Conservation (phyloP, 1,140 invertebrate genomes). For the Anoplophora glabripennis region DNA sequence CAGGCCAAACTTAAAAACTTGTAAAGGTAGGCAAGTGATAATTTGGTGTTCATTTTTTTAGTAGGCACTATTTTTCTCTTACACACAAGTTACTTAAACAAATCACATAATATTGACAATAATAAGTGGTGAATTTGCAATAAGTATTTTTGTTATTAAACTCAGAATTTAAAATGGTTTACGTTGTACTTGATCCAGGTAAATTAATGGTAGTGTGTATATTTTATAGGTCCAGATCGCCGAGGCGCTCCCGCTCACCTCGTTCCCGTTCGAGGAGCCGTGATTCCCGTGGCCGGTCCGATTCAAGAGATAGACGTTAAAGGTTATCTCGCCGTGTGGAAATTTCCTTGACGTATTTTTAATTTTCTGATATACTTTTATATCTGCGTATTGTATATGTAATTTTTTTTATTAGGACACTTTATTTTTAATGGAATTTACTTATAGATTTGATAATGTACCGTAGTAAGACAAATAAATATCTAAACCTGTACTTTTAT, state of each 20-base stretch:
- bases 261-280: constrained; percentile 53
- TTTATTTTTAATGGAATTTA: no score
- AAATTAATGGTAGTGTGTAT: not conserved
- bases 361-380: no score
- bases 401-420: no score
- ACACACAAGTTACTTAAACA: constrained; percentile 2
- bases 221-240: constrained; percentile 54
- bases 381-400: no score
- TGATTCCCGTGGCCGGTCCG: constrained; percentile 52
- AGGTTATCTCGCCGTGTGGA: no score
- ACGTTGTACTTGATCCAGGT: not conserved
- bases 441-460: no score
- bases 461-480: no score
- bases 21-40: no score
- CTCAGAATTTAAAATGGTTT: not conserved
- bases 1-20: no score
- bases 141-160: constrained; percentile 14
- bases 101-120: constrained; percentile 9
- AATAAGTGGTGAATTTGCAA: constrained; percentile 6
- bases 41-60: no score
- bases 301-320: constrained; percentile 45
- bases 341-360: no score
- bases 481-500: no score
- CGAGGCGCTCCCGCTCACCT: constrained; percentile 51
- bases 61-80: not conserved